Evolutionary conservation across 2,888 invertebrate genomes (phyloP).

Genomic region (Lepidochitona cinerea): DNA sequence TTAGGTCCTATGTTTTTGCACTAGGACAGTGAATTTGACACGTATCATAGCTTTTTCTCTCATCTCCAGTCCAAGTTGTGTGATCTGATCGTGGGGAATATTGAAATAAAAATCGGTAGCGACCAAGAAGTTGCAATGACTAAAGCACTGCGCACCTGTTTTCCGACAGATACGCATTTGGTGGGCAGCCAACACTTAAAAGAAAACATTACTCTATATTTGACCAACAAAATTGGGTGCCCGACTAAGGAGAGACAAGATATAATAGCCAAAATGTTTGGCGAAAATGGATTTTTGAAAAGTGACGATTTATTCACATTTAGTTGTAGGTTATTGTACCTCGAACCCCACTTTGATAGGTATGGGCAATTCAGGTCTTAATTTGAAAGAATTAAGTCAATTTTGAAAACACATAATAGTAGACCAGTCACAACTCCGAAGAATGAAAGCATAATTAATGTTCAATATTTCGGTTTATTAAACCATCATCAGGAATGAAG

Average conservation of each 20-base stretch:
- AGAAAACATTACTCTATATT: constrained; percentile 16
- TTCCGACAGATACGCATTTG: background rate
- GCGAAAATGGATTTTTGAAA: background rate
- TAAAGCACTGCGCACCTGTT: constrained; percentile 14
- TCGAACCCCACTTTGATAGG: too few relatives aligned
- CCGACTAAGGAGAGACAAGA: constrained; percentile 4
- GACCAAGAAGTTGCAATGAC: constrained; percentile 22
- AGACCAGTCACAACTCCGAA: too few relatives aligned
- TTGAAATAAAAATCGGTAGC: constrained; percentile 4
- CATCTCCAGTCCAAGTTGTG: constrained; percentile 13
- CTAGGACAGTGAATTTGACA: constrained; percentile 14
- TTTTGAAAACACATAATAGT: too few relatives aligned
- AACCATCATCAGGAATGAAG: too few relatives aligned
- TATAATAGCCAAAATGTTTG: background rate
- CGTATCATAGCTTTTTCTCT: constrained; percentile 20
- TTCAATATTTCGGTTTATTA: too few relatives aligned
- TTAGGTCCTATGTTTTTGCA: constrained; percentile 18
- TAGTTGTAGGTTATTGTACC: too few relatives aligned
- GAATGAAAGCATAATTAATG: too few relatives aligned
- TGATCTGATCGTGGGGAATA: too few relatives aligned
- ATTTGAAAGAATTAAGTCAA: too few relatives aligned
- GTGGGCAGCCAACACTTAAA: constrained; percentile 19
- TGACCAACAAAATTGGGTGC: constrained; percentile 10
- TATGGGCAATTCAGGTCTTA: too few relatives aligned
- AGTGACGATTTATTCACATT: background rate